phyloP scores from a whole-genome alignment of 2,113 vertebrate genomes.

The Reinhardtius hippoglossoides region DNA sequence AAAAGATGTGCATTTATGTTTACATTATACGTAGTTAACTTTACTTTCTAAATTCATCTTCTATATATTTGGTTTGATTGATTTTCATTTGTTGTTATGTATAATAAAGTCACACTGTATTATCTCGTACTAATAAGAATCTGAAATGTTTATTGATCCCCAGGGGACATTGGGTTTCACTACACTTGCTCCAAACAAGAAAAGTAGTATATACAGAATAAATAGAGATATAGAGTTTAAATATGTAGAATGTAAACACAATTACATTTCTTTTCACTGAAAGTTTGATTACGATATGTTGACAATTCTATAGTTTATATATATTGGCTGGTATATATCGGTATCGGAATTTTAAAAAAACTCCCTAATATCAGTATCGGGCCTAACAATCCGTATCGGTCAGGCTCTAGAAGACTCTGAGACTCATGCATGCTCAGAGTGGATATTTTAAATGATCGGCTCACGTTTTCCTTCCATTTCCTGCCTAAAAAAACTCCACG shows the following conservation, averaged over 20 bases:
- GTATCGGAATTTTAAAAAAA: too few species aligned
- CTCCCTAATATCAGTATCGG: too few species aligned
- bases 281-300: not conserved
- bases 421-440: slow-evolving; percentile 37
- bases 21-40: not conserved
- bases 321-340: not conserved
- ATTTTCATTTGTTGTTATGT: not conserved
- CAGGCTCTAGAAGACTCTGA: not conserved
- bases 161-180: too few species aligned
- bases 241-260: not conserved
- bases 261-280: not conserved
- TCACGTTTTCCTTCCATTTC: slow-evolving; percentile 17
- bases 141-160: not conserved
- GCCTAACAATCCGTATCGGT: not conserved
- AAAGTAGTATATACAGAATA: not conserved
- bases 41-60: not conserved
- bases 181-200: too few species aligned
- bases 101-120: not conserved
- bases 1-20: not conserved
- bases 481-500: not conserved
- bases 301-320: not conserved
- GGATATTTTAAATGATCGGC: slow-evolving; percentile 22
- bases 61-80: not conserved
- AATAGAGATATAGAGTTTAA: not conserved
- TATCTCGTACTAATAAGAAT: not conserved